These are phyloP conservation scores for Ylistrum balloti DNA, from an alignment of 1,140 invertebrate species.

Conservation along the genomic window DNA sequence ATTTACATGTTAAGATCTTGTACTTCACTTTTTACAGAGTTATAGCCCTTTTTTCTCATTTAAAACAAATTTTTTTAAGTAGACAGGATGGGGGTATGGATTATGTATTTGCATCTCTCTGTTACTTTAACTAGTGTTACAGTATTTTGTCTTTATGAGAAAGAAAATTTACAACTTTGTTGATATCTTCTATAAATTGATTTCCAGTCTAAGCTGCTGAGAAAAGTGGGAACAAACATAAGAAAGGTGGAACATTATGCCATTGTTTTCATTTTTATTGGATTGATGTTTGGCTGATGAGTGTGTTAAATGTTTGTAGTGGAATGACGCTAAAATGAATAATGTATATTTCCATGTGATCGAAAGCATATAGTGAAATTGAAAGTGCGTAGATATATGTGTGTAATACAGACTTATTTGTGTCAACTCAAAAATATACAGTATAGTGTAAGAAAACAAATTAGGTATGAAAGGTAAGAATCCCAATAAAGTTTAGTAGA, in stretches of 20 bases:
- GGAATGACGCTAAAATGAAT: not conserved
- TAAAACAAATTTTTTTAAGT: not conserved
- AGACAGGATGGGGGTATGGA: not conserved
- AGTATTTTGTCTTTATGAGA: too few species aligned
- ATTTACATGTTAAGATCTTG: too few species aligned
- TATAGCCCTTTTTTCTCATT: not conserved
- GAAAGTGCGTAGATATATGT: too few species aligned
- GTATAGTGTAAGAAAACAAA: too few species aligned
- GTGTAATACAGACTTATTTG: too few species aligned
- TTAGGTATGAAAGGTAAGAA: too few species aligned
- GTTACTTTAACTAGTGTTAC: too few species aligned
- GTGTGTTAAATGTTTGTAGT: not conserved
- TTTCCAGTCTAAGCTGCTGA: constrained; percentile 19
- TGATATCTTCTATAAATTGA: not conserved
- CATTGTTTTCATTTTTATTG: not conserved
- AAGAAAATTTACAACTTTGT: not conserved
- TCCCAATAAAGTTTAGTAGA: too few species aligned
- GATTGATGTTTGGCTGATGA: not conserved
- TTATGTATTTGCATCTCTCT: too few species aligned
- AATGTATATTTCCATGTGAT: not conserved
- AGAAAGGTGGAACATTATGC: not conserved
- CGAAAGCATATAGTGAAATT: too few species aligned
- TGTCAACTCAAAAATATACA: too few species aligned
- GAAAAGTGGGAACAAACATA: constrained; percentile 21
- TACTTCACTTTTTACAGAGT: not conserved